These are phyloP conservation scores for Sparidentex hasta DNA, from an alignment of 2,797 vertebrate species.

Conservation along the genomic window DNA sequence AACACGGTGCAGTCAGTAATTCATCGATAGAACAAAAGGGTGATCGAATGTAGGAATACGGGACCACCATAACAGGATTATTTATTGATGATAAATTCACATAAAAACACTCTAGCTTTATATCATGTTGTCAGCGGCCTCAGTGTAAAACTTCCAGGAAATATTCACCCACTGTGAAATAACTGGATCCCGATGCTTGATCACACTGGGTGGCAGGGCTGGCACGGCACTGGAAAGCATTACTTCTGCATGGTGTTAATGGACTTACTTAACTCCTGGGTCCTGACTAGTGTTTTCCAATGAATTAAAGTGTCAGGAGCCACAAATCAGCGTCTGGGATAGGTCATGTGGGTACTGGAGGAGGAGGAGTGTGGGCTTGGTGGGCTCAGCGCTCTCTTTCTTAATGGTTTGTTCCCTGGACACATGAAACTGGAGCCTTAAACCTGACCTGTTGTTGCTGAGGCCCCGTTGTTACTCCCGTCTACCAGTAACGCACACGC, in stretches of 20 bases:
- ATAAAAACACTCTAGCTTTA: constrained; percentile 31
- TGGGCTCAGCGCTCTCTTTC: constrained; percentile 82
- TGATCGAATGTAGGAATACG: constrained; percentile 3
- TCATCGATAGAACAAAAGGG: neutral
- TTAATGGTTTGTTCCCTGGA: constrained; percentile 88
- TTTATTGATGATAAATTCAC: constrained; percentile 42
- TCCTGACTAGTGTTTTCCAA: constrained; percentile 85
- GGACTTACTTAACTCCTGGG: constrained; percentile 84
- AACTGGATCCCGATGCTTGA: constrained; percentile 59
- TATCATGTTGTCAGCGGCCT: constrained; percentile 54
- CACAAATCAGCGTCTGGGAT: constrained; percentile 82
- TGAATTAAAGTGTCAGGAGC: constrained; percentile 86
- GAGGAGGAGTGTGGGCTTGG: constrained; percentile 52
- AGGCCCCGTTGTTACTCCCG: constrained; percentile 75
- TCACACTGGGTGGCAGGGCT: constrained; percentile 78
- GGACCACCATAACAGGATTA: constrained; percentile 15
- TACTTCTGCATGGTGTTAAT: constrained; percentile 83
- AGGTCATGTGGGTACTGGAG: constrained; percentile 68
- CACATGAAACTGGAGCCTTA: constrained; percentile 82
- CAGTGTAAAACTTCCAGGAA: constrained; percentile 65
- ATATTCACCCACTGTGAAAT: constrained; percentile 69
- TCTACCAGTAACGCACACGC: constrained; percentile 71
- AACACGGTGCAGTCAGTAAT: neutral
- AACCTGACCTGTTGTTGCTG: constrained; percentile 67
- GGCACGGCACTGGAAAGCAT: constrained; percentile 79